A percentile compares a stretch with the other conserved stretches of the same genome.
Conservation (phyloP, 2,888 invertebrate genomes). For the Perithous albicinctus region DNA sequence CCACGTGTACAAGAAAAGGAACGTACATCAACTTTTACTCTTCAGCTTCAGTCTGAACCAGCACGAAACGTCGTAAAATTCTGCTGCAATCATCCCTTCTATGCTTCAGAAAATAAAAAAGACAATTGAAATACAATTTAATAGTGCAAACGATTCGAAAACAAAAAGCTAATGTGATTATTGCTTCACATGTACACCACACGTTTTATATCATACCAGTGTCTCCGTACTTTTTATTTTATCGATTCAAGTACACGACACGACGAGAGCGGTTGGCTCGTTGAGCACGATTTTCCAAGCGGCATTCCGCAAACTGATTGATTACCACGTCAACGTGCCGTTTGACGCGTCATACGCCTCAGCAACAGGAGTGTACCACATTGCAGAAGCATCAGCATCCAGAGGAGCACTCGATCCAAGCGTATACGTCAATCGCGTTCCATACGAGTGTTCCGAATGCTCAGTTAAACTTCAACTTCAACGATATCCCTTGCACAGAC, state of each 20-base stretch:
- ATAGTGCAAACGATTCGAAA: background rate
- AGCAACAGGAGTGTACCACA: slow-evolving; percentile 18
- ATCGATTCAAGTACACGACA: slow-evolving; percentile 14
- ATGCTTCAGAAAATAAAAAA: too few relatives aligned
- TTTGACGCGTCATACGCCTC: slow-evolving; percentile 54
- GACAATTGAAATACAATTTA: background rate
- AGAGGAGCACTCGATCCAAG: slow-evolving; percentile 28
- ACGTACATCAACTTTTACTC: too few relatives aligned
- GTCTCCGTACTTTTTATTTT: background rate
- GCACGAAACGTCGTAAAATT: too few relatives aligned
- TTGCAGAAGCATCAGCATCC: slow-evolving; percentile 22
- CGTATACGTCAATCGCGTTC: slow-evolving; percentile 3
- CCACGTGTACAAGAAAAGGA: too few relatives aligned
- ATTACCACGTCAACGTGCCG: slow-evolving; percentile 58
- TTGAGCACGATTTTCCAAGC: slow-evolving; percentile 43
- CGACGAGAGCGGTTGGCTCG: background rate
- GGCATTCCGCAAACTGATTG: slow-evolving; percentile 60
- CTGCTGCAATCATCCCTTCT: too few relatives aligned
- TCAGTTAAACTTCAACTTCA: slow-evolving; percentile 57
- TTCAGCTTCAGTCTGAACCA: too few relatives aligned
- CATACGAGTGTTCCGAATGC: slow-evolving; percentile 32
- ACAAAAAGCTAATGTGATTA: background rate
- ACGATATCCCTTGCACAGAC: slow-evolving; percentile 29
- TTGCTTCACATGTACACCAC: background rate
- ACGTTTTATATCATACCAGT: background rate